Conservation (phyloP, 1,140 invertebrate genomes). For the Phocides pigmalion region DNA sequence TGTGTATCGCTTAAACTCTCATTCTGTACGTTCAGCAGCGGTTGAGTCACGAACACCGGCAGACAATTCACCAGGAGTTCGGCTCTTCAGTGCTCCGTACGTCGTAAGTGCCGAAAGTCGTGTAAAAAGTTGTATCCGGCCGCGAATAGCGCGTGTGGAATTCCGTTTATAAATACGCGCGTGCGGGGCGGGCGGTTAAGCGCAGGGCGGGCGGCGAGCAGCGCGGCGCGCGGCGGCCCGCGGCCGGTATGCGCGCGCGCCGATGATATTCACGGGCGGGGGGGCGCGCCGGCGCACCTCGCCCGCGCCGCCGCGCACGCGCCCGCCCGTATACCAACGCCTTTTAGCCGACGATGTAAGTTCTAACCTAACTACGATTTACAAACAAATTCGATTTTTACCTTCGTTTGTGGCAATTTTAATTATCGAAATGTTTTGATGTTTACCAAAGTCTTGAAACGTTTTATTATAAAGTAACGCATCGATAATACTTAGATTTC, state of each 20-base stretch:
- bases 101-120: constrained; percentile 81
- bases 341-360: constrained; percentile 65
- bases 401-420: neutral
- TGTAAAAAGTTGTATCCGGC: constrained; percentile 82
- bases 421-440: neutral
- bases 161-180: constrained; percentile 80
- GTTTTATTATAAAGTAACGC: neutral
- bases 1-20: constrained; percentile 54
- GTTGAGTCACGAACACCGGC: constrained; percentile 65
- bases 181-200: constrained; percentile 49
- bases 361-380: constrained; percentile 25
- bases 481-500: neutral
- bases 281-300: constrained; percentile 66
- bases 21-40: constrained; percentile 42
- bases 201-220: constrained; percentile 30
- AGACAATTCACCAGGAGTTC: constrained; percentile 66
- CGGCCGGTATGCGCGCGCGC: constrained; percentile 52
- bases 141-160: constrained; percentile 68
- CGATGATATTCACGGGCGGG: constrained; percentile 78
- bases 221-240: constrained; percentile 33
- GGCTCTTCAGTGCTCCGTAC: constrained; percentile 76
- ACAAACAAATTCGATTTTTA: neutral
- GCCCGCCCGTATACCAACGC: constrained; percentile 60
- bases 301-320: constrained; percentile 57
- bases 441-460: neutral